A percentile compares a stretch with the other conserved stretches of the same genome.
Evolutionary conservation across 1,140 invertebrate genomes (phyloP).

Genomic region (Diachasma alloeum): DNA sequence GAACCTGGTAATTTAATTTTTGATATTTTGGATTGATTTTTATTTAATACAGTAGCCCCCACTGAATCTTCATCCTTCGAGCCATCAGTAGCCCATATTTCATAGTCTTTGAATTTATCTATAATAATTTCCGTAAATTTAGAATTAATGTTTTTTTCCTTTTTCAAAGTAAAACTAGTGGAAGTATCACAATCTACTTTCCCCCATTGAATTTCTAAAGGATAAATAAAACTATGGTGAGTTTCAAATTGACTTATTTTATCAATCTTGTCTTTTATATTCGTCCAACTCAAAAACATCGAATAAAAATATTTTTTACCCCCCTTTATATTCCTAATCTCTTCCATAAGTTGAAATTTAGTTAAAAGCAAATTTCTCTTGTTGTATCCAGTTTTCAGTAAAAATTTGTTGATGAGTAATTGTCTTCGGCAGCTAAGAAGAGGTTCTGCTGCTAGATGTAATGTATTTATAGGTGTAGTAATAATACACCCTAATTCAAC

Average conservation of each 20-base stretch:
- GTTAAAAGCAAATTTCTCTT: not conserved
- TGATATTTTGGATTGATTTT: not conserved
- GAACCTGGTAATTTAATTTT: not conserved
- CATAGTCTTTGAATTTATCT: not conserved
- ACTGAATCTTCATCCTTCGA: not conserved
- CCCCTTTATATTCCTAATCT: not conserved
- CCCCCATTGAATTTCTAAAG: not conserved
- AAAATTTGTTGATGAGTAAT: conserved; percentile 11
- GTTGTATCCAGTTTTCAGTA: not conserved
- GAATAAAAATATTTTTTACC: not conserved
- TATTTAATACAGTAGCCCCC: not conserved
- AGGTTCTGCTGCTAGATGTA: conserved; percentile 1
- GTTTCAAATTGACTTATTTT: not conserved
- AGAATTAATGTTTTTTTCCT: not conserved
- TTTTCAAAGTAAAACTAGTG: not conserved
- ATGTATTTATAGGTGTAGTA: conserved; percentile 26
- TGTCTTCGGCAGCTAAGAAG: not conserved
- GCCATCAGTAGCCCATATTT: not conserved
- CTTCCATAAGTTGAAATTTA: not conserved
- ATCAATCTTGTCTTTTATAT: not conserved
- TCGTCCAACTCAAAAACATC: not conserved
- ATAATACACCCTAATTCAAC: conserved; percentile 18
- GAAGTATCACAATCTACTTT: not conserved
- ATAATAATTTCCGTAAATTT: not conserved
- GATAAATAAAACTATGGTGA: not conserved